These are phyloP conservation scores for Zaprionus tsacasi DNA, from an alignment of 1,140 invertebrate species.

Conservation along the genomic window DNA sequence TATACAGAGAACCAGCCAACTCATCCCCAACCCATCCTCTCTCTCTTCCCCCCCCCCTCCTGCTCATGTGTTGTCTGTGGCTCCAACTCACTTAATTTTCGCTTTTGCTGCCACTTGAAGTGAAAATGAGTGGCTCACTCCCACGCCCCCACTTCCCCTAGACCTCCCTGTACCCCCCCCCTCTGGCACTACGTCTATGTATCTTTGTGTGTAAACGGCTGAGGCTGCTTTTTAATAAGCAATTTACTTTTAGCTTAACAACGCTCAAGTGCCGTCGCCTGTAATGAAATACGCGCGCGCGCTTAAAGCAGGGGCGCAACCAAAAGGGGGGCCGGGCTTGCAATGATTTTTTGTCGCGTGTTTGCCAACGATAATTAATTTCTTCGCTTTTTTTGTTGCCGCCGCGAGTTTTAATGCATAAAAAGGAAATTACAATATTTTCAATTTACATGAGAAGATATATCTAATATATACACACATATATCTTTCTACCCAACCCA, in stretches of 20 bases:
- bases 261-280: slow-evolving; percentile 60
- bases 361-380: slow-evolving; percentile 77
- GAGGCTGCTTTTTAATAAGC: slow-evolving; percentile 76
- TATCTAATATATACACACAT: background rate
- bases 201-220: slow-evolving; percentile 38
- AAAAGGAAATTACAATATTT: slow-evolving; percentile 72
- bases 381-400: slow-evolving; percentile 75
- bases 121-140: slow-evolving; percentile 73
- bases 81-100: slow-evolving; percentile 55
- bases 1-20: background rate
- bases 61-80: slow-evolving; percentile 58
- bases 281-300: slow-evolving; percentile 69
- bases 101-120: slow-evolving; percentile 68
- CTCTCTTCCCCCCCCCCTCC: background rate
- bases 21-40: slow-evolving; percentile 1
- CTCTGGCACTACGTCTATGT: slow-evolving; percentile 9
- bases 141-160: slow-evolving; percentile 9
- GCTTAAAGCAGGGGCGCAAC: slow-evolving; percentile 36
- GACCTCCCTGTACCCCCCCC: background rate
- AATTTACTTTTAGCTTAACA: slow-evolving; percentile 81
- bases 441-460: slow-evolving; percentile 11
- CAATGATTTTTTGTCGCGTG: slow-evolving; percentile 56
- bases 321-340: slow-evolving; percentile 11
- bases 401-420: slow-evolving; percentile 67
- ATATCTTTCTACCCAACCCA: background rate